These are phyloP conservation scores for Allophyes oxyacanthae DNA, from an alignment of 2,888 invertebrate species.

Conservation along the genomic window DNA sequence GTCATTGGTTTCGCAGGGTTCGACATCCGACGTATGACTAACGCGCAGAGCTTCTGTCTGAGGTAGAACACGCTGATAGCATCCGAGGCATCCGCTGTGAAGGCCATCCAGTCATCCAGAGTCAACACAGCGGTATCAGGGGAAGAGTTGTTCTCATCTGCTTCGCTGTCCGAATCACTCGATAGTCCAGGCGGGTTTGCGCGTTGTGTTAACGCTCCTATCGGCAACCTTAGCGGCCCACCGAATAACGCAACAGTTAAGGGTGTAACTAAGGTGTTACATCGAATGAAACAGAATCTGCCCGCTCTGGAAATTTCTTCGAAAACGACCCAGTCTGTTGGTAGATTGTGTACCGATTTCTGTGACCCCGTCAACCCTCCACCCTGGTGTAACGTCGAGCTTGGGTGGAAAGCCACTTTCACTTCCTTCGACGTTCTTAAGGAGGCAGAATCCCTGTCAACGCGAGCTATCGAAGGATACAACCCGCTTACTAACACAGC, in stretches of 20 bases:
- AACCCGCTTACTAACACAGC: conserved; percentile 96
- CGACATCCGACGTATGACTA: conserved; percentile 91
- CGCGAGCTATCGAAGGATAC: conserved; percentile 96
- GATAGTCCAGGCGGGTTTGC: conserved; percentile 84
- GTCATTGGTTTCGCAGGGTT: conserved; percentile 89
- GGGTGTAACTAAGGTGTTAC: conserved; percentile 95
- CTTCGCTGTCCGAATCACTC: conserved; percentile 84
- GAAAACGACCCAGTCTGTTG: conserved; percentile 95
- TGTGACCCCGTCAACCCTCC: conserved; percentile 80
- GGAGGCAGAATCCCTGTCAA: conserved; percentile 90
- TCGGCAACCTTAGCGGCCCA: conserved; percentile 91
- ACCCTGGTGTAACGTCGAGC: conserved; percentile 90
- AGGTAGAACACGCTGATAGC: conserved; percentile 91
- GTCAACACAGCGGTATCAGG: conserved; percentile 86
- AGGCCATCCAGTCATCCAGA: conserved; percentile 93
- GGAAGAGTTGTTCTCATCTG: conserved; percentile 75
- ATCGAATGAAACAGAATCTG: conserved; percentile 92
- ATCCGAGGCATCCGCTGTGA: conserved; percentile 91
- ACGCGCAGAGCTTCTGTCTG: conserved; percentile 92
- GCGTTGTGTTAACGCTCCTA: conserved; percentile 79
- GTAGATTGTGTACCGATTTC: conserved; percentile 83
- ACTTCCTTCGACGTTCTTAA: conserved; percentile 91
- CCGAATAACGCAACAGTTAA: conserved; percentile 94
- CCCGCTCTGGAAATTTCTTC: conserved; percentile 94
- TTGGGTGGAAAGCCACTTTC: conserved; percentile 87